Evolutionary conservation across 2,888 invertebrate genomes (phyloP).

Genomic region (Drosophila subsilvestris): DNA sequence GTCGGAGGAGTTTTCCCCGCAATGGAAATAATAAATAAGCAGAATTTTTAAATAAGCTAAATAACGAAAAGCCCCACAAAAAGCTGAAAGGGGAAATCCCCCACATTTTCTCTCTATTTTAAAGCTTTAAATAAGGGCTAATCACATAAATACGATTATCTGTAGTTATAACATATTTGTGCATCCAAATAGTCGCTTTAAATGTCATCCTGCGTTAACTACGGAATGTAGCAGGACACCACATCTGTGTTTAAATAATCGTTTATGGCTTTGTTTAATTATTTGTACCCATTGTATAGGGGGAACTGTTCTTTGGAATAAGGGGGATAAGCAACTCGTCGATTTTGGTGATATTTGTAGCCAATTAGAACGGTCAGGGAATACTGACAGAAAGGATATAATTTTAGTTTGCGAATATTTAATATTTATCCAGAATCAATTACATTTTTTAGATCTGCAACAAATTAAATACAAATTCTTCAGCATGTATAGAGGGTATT

Average conservation of each 20-base stretch:
- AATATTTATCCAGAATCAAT: background rate
- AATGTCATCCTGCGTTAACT: constrained; percentile 3
- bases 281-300: background rate
- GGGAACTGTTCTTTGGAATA: constrained; percentile 9
- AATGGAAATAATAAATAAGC: constrained; percentile 49
- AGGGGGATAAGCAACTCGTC: no score
- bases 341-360: background rate
- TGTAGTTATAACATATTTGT: constrained; percentile 1
- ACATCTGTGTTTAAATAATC: constrained; percentile 28
- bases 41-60: constrained; percentile 51
- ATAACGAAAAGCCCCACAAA: constrained; percentile 17
- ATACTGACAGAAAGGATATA: background rate
- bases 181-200: constrained; percentile 13
- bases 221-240: background rate
- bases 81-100: background rate
- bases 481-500: no score
- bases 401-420: background rate
- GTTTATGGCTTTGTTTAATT: constrained; percentile 17
- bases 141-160: background rate
- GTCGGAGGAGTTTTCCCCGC: constrained; percentile 45
- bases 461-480: background rate
- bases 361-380: no score
- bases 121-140: constrained; percentile 29
- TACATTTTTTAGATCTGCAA: background rate
- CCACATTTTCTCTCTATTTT: background rate